Evolutionary conservation across 1,140 invertebrate genomes (phyloP).

Genomic region (Drosophila guanche): DNA sequence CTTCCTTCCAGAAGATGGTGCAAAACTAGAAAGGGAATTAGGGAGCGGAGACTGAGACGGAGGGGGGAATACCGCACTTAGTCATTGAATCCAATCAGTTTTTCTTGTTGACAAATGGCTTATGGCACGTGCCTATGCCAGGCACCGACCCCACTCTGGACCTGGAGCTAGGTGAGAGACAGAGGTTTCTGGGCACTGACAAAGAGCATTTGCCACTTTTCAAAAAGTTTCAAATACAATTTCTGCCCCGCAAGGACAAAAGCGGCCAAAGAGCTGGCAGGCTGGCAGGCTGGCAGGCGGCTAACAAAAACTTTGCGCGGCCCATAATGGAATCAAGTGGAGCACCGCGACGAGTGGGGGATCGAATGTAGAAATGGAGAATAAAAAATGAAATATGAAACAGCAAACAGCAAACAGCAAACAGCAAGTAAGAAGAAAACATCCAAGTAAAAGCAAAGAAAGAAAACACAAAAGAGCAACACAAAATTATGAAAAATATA

Average conservation of each 20-base stretch:
- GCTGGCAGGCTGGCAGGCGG: no score
- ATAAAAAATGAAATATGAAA: constrained; percentile 40
- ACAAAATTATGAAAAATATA: constrained; percentile 46
- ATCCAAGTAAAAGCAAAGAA: constrained; percentile 9
- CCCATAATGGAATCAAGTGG: constrained; percentile 34
- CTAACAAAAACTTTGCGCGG: constrained; percentile 42
- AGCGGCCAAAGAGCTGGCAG: not conserved
- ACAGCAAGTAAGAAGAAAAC: constrained; percentile 15
- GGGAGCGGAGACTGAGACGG: not conserved
- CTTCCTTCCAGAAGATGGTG: not conserved
- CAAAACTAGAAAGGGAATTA: not conserved
- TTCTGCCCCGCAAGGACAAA: constrained; percentile 39
- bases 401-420: not conserved
- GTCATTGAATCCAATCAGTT: constrained; percentile 71
- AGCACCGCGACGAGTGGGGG: no score
- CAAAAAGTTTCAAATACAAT: constrained; percentile 74
- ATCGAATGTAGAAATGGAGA: constrained; percentile 5
- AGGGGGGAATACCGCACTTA: constrained; percentile 41
- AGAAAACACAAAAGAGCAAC: not conserved
- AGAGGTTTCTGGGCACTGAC: constrained; percentile 6
- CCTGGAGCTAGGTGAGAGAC: constrained; percentile 12
- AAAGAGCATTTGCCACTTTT: constrained; percentile 71
- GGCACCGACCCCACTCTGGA: not conserved
- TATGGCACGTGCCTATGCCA: constrained; percentile 66
- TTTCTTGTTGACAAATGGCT: constrained; percentile 70